These are phyloP conservation scores for Tribolium castaneum DNA, from an alignment of 1,140 invertebrate species.

Conservation along the genomic window DNA sequence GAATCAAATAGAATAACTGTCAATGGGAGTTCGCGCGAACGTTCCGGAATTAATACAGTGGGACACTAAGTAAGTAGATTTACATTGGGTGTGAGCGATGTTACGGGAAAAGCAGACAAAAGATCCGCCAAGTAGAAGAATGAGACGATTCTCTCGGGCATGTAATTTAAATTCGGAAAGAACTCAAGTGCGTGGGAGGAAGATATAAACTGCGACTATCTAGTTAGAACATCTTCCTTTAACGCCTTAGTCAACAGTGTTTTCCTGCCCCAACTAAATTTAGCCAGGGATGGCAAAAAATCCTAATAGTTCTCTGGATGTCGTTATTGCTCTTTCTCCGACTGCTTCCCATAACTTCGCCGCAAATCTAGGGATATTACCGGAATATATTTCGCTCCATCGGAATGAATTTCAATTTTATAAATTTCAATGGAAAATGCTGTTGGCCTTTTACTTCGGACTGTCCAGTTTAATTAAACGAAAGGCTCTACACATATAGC, in stretches of 20 bases:
- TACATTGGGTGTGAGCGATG: constrained; percentile 12
- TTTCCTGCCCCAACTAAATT: constrained; percentile 33
- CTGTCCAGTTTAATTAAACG: neutral
- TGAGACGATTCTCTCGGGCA: constrained; percentile 27
- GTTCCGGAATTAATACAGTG: constrained; percentile 2
- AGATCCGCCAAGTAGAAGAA: constrained; percentile 8
- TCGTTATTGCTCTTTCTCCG: neutral
- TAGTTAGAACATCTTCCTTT: constrained; percentile 37
- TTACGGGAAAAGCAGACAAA: neutral
- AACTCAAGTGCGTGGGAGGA: constrained; percentile 28
- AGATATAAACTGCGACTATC: constrained; percentile 35
- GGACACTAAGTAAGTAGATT: constrained; percentile 7
- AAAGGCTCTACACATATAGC: neutral
- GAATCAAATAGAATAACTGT: constrained; percentile 31
- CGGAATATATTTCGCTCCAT: neutral
- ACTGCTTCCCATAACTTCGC: neutral
- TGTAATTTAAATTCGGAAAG: constrained; percentile 38
- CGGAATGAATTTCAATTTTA: neutral
- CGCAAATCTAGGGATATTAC: neutral
- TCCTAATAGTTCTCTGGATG: constrained; percentile 1
- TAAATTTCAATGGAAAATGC: neutral
- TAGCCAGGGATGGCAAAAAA: neutral
- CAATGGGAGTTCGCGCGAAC: neutral
- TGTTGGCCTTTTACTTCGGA: neutral
- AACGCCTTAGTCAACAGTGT: constrained; percentile 38